phyloP scores from a whole-genome alignment of 2,797 vertebrate species.

The Emydoidea blandingii region DNA sequence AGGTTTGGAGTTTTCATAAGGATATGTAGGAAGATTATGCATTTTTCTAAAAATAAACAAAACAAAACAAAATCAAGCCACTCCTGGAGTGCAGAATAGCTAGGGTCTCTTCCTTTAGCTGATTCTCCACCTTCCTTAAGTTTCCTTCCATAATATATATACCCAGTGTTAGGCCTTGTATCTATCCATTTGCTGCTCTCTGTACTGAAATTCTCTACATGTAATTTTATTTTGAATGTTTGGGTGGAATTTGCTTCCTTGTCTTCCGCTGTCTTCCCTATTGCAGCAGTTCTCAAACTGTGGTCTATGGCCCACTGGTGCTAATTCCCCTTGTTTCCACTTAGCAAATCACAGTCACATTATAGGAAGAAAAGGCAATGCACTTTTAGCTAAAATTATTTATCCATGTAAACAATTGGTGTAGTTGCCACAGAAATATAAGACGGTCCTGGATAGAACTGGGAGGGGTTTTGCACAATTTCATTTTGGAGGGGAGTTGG shows the following conservation, averaged over 20 bases:
- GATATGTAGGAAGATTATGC: neutral
- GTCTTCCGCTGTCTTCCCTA: neutral
- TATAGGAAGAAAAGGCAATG: neutral
- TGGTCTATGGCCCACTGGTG: neutral
- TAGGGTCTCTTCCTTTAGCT: neutral
- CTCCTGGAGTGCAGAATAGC: neutral
- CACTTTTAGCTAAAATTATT: neutral
- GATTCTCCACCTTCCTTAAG: neutral
- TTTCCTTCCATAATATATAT: neutral
- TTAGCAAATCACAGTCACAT: neutral
- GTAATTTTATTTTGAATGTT: neutral
- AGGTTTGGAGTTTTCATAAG: conserved; percentile 31
- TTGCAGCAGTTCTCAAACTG: neutral
- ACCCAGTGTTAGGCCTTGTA: neutral
- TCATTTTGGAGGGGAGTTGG: neutral
- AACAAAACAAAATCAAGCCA: neutral
- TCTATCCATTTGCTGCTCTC: neutral
- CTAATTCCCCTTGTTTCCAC: neutral
- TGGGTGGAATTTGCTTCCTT: neutral
- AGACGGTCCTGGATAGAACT: neutral
- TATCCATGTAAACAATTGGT: neutral
- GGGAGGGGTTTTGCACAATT: neutral
- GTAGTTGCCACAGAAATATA: neutral
- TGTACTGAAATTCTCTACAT: neutral
- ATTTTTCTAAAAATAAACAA: neutral